Evolutionary conservation across 2,888 invertebrate species (phyloP).

Genomic region (Andrena bucephala): DNA sequence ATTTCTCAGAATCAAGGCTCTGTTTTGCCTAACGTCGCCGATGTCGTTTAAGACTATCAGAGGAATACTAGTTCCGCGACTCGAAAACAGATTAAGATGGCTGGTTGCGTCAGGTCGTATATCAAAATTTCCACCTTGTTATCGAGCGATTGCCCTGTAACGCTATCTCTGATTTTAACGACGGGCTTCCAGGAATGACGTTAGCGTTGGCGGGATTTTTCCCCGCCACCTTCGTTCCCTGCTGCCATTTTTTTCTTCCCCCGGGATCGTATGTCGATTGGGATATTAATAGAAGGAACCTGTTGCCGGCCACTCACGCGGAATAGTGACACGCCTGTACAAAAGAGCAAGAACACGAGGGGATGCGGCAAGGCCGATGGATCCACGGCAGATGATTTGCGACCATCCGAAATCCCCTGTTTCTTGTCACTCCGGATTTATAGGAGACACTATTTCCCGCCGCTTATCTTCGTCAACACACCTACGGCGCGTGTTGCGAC

Average conservation of each 20-base stretch:
- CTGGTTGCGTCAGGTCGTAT: neutral
- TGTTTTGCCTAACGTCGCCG: too few relatives aligned
- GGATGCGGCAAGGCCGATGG: constrained; percentile 38
- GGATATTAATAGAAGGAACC: constrained; percentile 67
- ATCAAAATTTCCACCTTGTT: neutral
- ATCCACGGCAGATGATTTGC: constrained; percentile 16
- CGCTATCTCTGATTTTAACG: neutral
- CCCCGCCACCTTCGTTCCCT: neutral
- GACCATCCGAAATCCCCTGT: neutral
- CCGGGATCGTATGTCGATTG: constrained; percentile 38
- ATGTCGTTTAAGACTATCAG: too few relatives aligned
- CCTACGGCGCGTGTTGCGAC: neutral
- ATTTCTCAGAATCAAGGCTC: too few relatives aligned
- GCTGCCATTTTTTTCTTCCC: neutral
- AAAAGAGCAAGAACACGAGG: neutral
- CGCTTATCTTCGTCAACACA: constrained; percentile 18
- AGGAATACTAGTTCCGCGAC: too few relatives aligned
- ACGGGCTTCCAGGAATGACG: neutral
- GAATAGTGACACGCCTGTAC: constrained; percentile 53
- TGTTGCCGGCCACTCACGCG: constrained; percentile 48
- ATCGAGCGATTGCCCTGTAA: neutral
- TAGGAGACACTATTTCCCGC: neutral
- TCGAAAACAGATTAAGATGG: too few relatives aligned
- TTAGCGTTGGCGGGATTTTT: neutral
- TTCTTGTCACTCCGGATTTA: constrained; percentile 31